These are phyloP conservation scores for Polyergus mexicanus DNA, from an alignment of 1,140 invertebrate species.

Conservation along the genomic window DNA sequence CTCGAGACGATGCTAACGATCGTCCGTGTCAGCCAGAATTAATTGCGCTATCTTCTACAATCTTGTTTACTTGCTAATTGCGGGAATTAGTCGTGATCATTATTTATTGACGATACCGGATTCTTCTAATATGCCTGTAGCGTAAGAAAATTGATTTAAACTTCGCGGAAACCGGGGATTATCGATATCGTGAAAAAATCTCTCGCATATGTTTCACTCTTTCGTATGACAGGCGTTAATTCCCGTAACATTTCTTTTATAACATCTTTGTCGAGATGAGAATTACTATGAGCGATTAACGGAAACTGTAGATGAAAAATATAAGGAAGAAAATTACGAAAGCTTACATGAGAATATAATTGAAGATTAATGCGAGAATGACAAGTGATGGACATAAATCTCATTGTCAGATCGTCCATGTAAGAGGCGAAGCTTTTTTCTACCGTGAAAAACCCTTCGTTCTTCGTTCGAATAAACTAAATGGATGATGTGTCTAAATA, in stretches of 20 bases:
- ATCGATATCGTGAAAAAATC: neutral
- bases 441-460: neutral
- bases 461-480: neutral
- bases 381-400: conserved; percentile 34
- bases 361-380: conserved; percentile 21
- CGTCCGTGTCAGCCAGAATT: conserved; percentile 11
- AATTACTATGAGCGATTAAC: neutral
- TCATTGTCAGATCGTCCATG: neutral
- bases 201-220: neutral
- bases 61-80: conserved; percentile 57
- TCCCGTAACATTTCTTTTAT: neutral
- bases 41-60: conserved; percentile 27
- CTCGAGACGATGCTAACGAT: conserved; percentile 13
- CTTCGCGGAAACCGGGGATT: neutral
- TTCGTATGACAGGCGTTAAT: neutral
- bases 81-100: conserved; percentile 47
- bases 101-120: conserved; percentile 50
- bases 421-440: conserved; percentile 9
- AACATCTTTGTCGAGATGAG: neutral
- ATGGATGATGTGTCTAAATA: neutral
- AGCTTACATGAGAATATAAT: neutral
- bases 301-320: neutral
- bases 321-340: conserved; percentile 9
- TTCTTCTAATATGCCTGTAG: neutral
- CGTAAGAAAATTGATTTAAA: neutral